phyloP scores from a whole-genome alignment of 2,888 invertebrate genomes.

The Mythimna lalbum region DNA sequence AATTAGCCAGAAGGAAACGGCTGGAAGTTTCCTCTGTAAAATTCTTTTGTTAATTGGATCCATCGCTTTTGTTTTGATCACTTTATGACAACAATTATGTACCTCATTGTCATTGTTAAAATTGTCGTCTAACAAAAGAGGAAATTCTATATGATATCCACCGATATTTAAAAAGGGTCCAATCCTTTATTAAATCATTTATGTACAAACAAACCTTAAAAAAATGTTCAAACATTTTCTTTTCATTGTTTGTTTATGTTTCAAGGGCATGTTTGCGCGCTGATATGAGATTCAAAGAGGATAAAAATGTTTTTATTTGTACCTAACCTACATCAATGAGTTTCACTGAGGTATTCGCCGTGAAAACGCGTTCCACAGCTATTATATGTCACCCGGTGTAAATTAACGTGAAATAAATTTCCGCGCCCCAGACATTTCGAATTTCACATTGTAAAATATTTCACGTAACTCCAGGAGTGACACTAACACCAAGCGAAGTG shows the following conservation, averaged over 20 bases:
- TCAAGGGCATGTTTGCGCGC: conserved; percentile 5
- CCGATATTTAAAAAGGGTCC: not conserved
- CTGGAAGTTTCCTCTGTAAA: conserved; percentile 39
- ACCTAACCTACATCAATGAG: conserved; percentile 15
- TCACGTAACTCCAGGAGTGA: conserved; percentile 53
- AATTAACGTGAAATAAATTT: conserved; percentile 53
- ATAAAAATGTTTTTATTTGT: conserved; percentile 22
- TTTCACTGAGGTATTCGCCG: conserved; percentile 2
- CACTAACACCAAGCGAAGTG: conserved; percentile 43
- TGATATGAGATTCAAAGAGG: conserved; percentile 15
- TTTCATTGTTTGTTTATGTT: conserved; percentile 22
- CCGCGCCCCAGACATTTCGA: conserved; percentile 40
- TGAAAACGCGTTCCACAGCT: conserved; percentile 31
- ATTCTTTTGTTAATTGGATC: conserved; percentile 38
- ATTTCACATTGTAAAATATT: conserved; percentile 56
- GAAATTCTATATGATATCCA: not conserved
- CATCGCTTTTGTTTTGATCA: conserved; percentile 30
- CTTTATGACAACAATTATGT: conserved; percentile 6
- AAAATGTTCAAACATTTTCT: conserved; percentile 7
- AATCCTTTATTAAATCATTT: conserved; percentile 3
- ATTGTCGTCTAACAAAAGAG: not conserved
- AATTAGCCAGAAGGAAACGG: conserved; percentile 51
- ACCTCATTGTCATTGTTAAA: conserved; percentile 7
- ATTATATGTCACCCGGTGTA: conserved; percentile 20
- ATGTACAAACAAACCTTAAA: not conserved